Base-by-base conservation (phyloP, 2,797 vertebrate genomes). In the Acipenser transmontanus region DNA sequence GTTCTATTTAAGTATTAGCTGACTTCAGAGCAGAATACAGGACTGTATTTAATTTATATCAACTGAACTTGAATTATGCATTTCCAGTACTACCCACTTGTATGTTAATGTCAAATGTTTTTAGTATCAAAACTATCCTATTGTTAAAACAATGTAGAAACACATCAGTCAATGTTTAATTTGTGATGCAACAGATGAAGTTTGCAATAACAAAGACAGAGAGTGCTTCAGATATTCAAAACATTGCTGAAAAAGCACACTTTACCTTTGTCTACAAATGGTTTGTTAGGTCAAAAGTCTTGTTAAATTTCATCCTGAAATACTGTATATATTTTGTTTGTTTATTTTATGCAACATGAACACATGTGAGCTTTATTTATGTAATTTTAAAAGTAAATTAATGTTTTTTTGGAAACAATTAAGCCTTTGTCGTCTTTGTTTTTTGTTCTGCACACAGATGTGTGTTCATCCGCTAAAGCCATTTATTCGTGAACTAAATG, bases 371-470 rank as follows among this genome's bases (percentile, higher is more conserved):
- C 81, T 85, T 88, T 92, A 92, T 92, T 92, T 92, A 92, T 91
- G 85, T 89, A 79, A 82, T 89, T 86, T 80, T 87, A 90, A 89
- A 88, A 91, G 89, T 91, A 91, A 92, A 91, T 91, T 91, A 89
- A 66, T 11, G 59, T 73, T 34, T 66, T 57, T 69, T 49, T 12
- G 48, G 49, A 49, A 20, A 63, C 51, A 8, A 71, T 67, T 75
- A 12, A 73, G 64, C 60, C 12, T 13, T 49, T 61, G 60, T 7
- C 2, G 57, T 0, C 34, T n/a, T 6, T 5, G 1, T 73, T 66
- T 72, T 11, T 49, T 34, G 10, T 61, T 1, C 34, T 14, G 20
- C 5, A 47, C 2, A 20, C 10, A 8, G 8, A 1, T 6, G 10
- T 9, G 8, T 6, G 54, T n/a, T 12, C 1, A 10, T 49, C n/a